Evolutionary conservation across 2,113 vertebrate genomes (phyloP), one percentile per base, ranked within the genome.

Genomic region (Gallinago undulata): DNA sequence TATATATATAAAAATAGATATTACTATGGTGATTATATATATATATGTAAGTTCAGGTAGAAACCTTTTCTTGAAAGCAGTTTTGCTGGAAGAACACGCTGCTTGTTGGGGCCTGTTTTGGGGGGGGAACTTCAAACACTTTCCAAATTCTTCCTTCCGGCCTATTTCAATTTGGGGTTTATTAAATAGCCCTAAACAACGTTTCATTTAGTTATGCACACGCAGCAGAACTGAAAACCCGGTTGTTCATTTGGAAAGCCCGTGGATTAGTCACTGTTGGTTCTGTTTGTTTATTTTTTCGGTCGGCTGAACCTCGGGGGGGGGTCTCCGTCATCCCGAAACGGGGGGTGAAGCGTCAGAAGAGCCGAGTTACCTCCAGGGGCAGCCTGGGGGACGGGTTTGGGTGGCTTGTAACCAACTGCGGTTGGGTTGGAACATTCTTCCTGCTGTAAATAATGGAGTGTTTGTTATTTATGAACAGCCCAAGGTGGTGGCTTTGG

Each of bases 351-450:
- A 72, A 47, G 19, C 7, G 41, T 5, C 16, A 4, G 7, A 37
- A 24, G 3, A 45, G 18, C 67, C 56, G 1, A 7, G 27, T 62
- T 17, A 11, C 51, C 51, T 9, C 4, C 24, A 53, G 51, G 51
- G 51, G 25, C 21, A 1, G 35, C 45, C 23, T 3, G 3, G 25
- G 48, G 3, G 16, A 0, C 4, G 7, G 1, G 9, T 7, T n/a
- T 17, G 24, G 35, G 2, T 53, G 67, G 37, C 10, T 22, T 1
- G 2, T 41, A 33, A 4, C 9, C 13, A 22, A 1, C 15, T 19
- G 31, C 2, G 1, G 50, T 4, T 17, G 37, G 11, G 28, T 5
- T 35, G n/a, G 43, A 55, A 9, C 0, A 1, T 19, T 48, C 13
- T 41, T 84, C 50, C 50, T 35, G 57, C 76, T 57, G 0, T 21